phyloP scores from a whole-genome alignment of 1,140 invertebrate species.

The Laodelphax striatellus region DNA sequence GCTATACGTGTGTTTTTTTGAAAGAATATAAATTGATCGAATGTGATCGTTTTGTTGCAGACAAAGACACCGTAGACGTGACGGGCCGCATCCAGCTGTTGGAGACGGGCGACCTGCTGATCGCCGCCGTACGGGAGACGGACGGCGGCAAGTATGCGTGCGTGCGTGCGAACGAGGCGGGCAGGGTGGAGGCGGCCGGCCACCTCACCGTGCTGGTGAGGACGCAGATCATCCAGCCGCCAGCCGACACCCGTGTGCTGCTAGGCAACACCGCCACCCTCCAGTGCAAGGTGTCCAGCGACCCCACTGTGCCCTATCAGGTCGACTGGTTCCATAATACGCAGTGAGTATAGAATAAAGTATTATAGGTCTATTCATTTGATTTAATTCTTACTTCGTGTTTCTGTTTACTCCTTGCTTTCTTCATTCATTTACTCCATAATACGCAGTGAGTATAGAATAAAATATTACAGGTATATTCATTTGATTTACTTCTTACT shows the following conservation, averaged over 20 bases:
- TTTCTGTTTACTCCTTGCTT: no score
- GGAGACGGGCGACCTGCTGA: slow-evolving; percentile 72
- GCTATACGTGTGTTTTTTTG: no score
- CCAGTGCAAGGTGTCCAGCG: slow-evolving; percentile 87
- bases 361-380: no score
- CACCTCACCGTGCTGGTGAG: slow-evolving; percentile 72
- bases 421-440: no score
- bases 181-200: slow-evolving; percentile 67
- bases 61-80: slow-evolving; percentile 39
- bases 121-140: slow-evolving; percentile 66
- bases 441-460: slow-evolving; percentile 67
- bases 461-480: no score
- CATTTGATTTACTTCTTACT: no score
- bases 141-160: slow-evolving; percentile 87
- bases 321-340: slow-evolving; percentile 86
- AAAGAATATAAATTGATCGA: no score
- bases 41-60: slow-evolving; percentile 30
- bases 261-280: slow-evolving; percentile 81
- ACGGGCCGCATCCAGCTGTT: slow-evolving; percentile 68
- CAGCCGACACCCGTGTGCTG: slow-evolving; percentile 77
- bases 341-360: slow-evolving; percentile 61
- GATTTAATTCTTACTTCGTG: no score
- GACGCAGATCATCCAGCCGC: slow-evolving; percentile 85
- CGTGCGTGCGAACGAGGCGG: slow-evolving; percentile 76
- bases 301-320: slow-evolving; percentile 78